Conservation (phyloP, 2,888 invertebrate genomes). For the Nomada goodeniana region DNA sequence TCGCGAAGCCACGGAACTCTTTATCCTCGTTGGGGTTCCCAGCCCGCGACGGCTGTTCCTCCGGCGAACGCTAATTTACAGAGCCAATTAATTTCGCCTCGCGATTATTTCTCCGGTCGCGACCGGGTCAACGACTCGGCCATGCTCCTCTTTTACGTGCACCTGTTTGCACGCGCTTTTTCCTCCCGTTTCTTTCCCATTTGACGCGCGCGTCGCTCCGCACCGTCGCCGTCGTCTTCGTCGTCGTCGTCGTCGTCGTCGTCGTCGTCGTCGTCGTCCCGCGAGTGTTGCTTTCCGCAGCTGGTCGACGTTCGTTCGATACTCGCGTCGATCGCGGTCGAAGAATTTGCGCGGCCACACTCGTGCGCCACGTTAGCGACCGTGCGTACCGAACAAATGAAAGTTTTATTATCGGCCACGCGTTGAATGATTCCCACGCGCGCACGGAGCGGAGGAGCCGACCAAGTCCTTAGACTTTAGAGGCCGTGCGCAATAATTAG, state of each 20-base stretch:
- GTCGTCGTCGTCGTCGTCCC: neutral
- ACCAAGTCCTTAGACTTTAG: constrained; percentile 37
- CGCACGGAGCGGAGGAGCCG: constrained; percentile 13
- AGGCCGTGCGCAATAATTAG: constrained; percentile 57
- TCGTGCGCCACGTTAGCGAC: neutral
- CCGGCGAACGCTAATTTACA: constrained; percentile 25
- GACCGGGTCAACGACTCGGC: constrained; percentile 34
- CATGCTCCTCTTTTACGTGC: constrained; percentile 7
- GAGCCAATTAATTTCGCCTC: constrained; percentile 39
- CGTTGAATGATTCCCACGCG: constrained; percentile 45
- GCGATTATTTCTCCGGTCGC: constrained; percentile 23
- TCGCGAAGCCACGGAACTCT: neutral
- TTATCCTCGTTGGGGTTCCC: neutral
- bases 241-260: too few species aligned
- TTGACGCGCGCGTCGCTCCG: neutral
- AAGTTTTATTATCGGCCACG: constrained; percentile 38
- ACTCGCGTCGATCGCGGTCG: neutral
- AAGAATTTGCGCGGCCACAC: constrained; percentile 8
- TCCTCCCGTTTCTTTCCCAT: constrained; percentile 5
- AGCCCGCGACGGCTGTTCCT: neutral
- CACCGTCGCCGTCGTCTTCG: neutral
- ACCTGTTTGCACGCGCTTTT: constrained; percentile 34
- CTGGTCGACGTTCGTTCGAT: neutral
- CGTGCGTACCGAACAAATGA: constrained; percentile 39
- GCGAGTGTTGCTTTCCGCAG: neutral